These are phyloP conservation scores for Rhinogobio ventralis DNA, from an alignment of 2,797 vertebrate genomes.

Conservation along the genomic window DNA sequence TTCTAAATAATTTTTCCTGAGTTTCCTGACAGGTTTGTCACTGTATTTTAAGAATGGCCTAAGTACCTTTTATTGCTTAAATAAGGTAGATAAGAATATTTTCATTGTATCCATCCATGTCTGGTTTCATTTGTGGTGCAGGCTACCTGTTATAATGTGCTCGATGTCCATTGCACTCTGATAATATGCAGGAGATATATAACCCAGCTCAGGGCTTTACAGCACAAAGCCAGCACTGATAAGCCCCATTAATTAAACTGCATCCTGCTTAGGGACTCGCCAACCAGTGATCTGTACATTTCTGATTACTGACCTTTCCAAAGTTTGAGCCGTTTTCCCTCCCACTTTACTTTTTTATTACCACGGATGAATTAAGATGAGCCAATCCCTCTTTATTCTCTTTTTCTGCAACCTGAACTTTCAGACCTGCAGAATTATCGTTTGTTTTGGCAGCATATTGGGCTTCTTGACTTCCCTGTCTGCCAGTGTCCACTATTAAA, in stretches of 20 bases:
- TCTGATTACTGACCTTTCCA: constrained; percentile 58
- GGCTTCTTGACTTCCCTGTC: constrained; percentile 34
- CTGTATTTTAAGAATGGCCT: background rate
- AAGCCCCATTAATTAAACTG: constrained; percentile 61
- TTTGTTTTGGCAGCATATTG: constrained; percentile 20
- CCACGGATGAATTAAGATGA: background rate
- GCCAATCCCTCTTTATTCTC: background rate
- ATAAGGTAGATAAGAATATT: background rate
- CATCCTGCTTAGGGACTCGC: constrained; percentile 33
- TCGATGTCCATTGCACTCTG: constrained; percentile 54
- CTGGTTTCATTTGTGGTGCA: constrained; percentile 29
- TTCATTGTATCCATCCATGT: constrained; percentile 36
- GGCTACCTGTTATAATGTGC: background rate
- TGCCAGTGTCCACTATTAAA: constrained; percentile 36
- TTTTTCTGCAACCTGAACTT: background rate
- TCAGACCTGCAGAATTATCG: constrained; percentile 34
- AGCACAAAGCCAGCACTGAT: constrained; percentile 54
- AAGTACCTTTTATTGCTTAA: background rate
- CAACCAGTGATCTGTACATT: constrained; percentile 26
- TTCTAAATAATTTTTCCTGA: background rate
- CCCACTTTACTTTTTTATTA: constrained; percentile 35
- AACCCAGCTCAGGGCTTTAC: constrained; percentile 42
- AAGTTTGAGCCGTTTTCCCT: constrained; percentile 31
- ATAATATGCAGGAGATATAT: constrained; percentile 46
- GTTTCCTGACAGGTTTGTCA: background rate